Percentiles rank a stretch among this genome's conserved stretches.
Conservation (phyloP, 2,888 invertebrate genomes). For the Steromphala cineraria region DNA sequence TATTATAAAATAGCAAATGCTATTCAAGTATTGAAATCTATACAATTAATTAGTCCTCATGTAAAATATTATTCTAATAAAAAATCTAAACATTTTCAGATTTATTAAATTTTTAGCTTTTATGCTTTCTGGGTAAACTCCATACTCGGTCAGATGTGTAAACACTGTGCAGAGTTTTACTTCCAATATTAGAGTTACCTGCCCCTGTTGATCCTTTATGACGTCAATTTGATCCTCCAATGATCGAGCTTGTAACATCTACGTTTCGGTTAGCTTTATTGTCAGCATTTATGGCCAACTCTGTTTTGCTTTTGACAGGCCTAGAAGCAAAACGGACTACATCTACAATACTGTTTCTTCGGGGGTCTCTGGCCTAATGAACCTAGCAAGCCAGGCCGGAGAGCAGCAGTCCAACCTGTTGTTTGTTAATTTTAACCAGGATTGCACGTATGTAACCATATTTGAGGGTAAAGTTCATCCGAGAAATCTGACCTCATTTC, state of each 20-base stretch:
- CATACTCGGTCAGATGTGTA: too few species aligned
- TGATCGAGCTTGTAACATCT: background rate
- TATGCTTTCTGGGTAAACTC: too few species aligned
- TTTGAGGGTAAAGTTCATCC: background rate
- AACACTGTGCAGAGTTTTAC: too few species aligned
- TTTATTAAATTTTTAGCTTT: too few species aligned
- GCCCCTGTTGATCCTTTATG: background rate
- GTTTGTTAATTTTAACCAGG: constrained; percentile 98
- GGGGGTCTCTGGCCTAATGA: constrained; percentile 85
- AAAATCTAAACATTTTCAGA: too few species aligned
- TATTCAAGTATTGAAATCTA: too few species aligned
- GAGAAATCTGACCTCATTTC: background rate
- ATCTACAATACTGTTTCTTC: constrained; percentile 56
- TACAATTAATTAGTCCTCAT: too few species aligned
- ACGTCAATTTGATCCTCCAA: background rate
- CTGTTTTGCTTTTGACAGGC: constrained; percentile 17
- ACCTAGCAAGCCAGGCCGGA: constrained; percentile 86
- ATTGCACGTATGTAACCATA: constrained; percentile 90
- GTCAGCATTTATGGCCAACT: constrained; percentile 17
- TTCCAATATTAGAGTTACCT: background rate
- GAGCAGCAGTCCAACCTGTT: constrained; percentile 85
- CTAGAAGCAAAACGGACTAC: constrained; percentile 57
- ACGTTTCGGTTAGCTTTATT: background rate
- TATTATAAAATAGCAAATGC: too few species aligned
- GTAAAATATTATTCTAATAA: too few species aligned